phyloP scores from a whole-genome alignment of 2,888 invertebrate genomes.

The Ligdia adustata region DNA sequence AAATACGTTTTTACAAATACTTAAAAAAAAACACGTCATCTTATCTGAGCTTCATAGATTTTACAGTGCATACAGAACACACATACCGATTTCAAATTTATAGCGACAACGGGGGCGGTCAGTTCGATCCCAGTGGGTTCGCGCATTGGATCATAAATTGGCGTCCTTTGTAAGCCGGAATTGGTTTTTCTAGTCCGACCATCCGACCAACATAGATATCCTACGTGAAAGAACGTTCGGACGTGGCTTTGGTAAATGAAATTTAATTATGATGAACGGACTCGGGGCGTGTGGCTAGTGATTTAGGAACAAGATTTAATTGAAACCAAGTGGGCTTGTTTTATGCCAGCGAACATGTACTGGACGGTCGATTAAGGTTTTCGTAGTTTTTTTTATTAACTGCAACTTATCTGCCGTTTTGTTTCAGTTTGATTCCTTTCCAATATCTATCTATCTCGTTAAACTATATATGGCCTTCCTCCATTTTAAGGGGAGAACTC shows the following conservation, averaged over 20 bases:
- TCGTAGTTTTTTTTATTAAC: not conserved
- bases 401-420: too few species aligned
- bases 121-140: slow-evolving; percentile 38
- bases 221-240: slow-evolving; percentile 41
- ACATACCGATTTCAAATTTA: slow-evolving; percentile 11
- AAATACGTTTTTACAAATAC: too few species aligned
- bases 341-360: not conserved
- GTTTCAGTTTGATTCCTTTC: too few species aligned
- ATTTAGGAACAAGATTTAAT: slow-evolving; percentile 5
- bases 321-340: not conserved
- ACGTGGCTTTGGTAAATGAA: slow-evolving; percentile 29
- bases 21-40: not conserved
- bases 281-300: slow-evolving; percentile 4
- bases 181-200: slow-evolving; percentile 66
- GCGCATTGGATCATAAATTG: slow-evolving; percentile 66
- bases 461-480: too few species aligned
- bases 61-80: not conserved
- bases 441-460: too few species aligned
- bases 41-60: not conserved
- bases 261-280: slow-evolving; percentile 24
- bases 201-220: slow-evolving; percentile 43
- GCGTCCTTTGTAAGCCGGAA: slow-evolving; percentile 64
- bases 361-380: not conserved
- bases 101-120: slow-evolving; percentile 23
- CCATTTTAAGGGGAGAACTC: too few species aligned